Evolutionary conservation across 1,140 invertebrate genomes (phyloP), one percentile per base, ranked within the genome.

Genomic region (Caerostris darwini): DNA sequence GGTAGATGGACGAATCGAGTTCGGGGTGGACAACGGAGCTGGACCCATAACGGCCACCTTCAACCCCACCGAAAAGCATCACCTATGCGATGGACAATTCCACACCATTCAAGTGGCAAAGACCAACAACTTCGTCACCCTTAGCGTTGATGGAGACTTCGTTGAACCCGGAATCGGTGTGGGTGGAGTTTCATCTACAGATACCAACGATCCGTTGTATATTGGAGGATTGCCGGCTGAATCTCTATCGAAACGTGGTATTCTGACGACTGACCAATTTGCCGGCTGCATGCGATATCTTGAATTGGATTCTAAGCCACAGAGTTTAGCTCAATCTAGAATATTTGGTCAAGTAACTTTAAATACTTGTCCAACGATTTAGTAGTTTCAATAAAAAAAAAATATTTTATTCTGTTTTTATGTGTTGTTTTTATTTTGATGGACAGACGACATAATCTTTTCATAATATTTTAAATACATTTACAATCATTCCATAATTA

Each of bases 1-100:
- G 96, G 96, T 98, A 3, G 97, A 99, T 95, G 98, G 99, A 92
- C 95, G 95, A 88, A 96, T 99, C 0, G 97, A 97, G 90, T 97
- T 99, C 12, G 97, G 97, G 4, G 98, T 99, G 0, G 98, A 99
- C 93, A 98, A 98, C 95, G 98, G 98, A 19, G 97, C 97, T 90
- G 98, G 98, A 7, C 97, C 97, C 0, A 98, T 99, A 94, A 97
- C 97, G 3, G 97, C 98, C 3, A 97, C 96, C 1, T 99, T 97
- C 95, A 97, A 96, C 50, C 97, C 98, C 5, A 96, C 97, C 34
- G 96, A 97, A n/a, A 97, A 97, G 58, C 97, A 97, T 95, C 97
- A 97, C 57, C 97, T 98, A 56, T 99, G 99, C 96, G 98, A 99
- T 96, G 99, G 99, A 59, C 96, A 98, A 57, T 99, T 99, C 98